Conservation (phyloP, 2,113 vertebrate species). For the Irena cyanogastra region DNA sequence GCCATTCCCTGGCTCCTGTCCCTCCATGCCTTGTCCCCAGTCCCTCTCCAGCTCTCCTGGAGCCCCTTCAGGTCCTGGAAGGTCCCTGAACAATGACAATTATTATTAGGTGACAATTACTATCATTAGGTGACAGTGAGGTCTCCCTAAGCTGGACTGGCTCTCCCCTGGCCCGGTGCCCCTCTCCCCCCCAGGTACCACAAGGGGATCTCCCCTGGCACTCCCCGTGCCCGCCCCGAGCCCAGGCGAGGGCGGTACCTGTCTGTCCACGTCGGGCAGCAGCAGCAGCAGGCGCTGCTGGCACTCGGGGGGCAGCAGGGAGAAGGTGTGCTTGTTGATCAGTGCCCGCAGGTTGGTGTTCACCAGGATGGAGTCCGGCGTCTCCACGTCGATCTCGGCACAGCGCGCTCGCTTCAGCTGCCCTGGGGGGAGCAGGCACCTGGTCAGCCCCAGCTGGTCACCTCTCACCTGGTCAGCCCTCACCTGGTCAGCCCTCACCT, state of each 20-base stretch:
- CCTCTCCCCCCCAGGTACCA: neutral
- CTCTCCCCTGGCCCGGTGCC: neutral
- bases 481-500: neutral
- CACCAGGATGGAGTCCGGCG: constrained; percentile 95
- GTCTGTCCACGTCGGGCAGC: constrained; percentile 91
- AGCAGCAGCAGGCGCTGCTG: constrained; percentile 90
- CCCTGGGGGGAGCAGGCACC: constrained; percentile 66
- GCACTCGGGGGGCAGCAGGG: constrained; percentile 82
- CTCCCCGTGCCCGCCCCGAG: too few species aligned
- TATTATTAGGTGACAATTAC: neutral
- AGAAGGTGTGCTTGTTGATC: constrained; percentile 97
- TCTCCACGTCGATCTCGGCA: constrained; percentile 95
- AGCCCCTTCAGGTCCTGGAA: neutral
- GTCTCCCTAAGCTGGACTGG: neutral
- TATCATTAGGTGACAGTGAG: neutral
- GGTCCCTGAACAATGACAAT: neutral
- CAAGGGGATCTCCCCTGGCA: neutral
- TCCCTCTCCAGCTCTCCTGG: neutral
- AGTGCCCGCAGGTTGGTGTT: constrained; percentile 95
- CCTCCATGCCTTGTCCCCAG: neutral
- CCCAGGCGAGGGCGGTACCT: constrained; percentile 69
- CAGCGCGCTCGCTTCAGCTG: constrained; percentile 89
- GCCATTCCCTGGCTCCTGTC: neutral
- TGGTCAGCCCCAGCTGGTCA: neutral
- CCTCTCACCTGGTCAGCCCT: too few species aligned